These are phyloP conservation scores for Cettia cetti DNA, from an alignment of 2,113 vertebrate species.

Conservation along the genomic window DNA sequence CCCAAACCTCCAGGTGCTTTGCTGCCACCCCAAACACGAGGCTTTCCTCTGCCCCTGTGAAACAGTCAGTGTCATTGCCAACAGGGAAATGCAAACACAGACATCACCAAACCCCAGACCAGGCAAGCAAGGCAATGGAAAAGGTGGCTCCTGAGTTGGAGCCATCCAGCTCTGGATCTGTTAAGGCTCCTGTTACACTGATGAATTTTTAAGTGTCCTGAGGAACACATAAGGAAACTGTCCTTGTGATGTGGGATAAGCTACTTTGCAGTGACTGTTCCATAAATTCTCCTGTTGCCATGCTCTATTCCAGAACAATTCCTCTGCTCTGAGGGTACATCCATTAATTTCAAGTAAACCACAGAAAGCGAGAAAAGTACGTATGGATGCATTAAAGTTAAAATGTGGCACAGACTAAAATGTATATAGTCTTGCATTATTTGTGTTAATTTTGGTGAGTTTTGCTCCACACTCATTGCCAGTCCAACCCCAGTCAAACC, in stretches of 20 bases:
- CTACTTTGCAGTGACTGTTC: not conserved
- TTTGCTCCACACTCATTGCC: not conserved
- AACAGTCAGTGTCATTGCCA: not conserved
- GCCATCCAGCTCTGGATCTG: not conserved
- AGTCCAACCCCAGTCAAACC: not conserved
- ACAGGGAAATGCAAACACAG: not conserved
- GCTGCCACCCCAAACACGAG: not conserved
- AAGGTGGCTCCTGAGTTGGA: accelerated
- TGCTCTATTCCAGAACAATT: not conserved
- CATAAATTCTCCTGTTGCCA: not conserved
- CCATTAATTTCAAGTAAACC: not conserved
- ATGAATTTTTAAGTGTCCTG: not conserved
- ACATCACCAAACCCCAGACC: not conserved
- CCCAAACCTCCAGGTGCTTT: not conserved
- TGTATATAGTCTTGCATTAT: not conserved
- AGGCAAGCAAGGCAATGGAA: not conserved
- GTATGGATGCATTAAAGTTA: not conserved
- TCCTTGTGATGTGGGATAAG: not conserved
- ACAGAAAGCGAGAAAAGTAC: not conserved
- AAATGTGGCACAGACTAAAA: not conserved
- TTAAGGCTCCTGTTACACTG: not conserved
- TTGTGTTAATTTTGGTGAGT: not conserved
- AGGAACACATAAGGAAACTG: not conserved
- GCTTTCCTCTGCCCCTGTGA: not conserved
- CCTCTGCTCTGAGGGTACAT: not conserved